Percentiles rank a stretch among this genome's conserved stretches.
These are phyloP conservation scores for Cryptophagus acutangulus DNA, from an alignment of 2,888 invertebrate species.

Conservation along the genomic window DNA sequence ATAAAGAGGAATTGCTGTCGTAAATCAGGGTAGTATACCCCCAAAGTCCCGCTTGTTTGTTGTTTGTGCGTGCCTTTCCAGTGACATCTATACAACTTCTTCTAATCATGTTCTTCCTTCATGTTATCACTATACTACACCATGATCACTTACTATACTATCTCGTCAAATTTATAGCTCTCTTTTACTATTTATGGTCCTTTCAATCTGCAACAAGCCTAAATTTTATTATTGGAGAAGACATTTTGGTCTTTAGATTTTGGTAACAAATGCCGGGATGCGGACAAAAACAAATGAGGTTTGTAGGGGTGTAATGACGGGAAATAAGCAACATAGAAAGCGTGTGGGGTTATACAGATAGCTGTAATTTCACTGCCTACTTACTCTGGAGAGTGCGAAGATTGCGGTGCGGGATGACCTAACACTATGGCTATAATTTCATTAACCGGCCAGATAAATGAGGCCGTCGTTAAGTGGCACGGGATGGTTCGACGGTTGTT, in stretches of 20 bases:
- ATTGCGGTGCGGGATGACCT: constrained; percentile 42
- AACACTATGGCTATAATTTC: constrained; percentile 52
- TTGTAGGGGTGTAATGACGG: constrained; percentile 31
- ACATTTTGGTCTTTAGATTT: too few species aligned
- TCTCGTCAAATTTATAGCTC: neutral
- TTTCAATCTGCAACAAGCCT: neutral
- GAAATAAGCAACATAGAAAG: constrained; percentile 28
- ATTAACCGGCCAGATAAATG: constrained; percentile 56
- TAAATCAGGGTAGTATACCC: constrained; percentile 45
- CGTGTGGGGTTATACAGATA: constrained; percentile 4
- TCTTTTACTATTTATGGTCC: neutral
- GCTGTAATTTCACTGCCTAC: constrained; percentile 8
- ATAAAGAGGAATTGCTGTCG: constrained; percentile 50
- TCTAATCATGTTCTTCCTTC: constrained; percentile 41
- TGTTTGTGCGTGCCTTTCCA: constrained; percentile 40
- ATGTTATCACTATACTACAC: neutral
- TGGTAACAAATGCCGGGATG: constrained; percentile 25
- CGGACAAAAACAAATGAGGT: constrained; percentile 32
- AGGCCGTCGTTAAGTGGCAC: constrained; percentile 41
- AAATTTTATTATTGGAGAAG: too few species aligned
- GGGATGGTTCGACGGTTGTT: constrained; percentile 10
- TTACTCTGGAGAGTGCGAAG: constrained; percentile 28
- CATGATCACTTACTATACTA: constrained; percentile 2
- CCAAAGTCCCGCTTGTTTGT: constrained; percentile 37
- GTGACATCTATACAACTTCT: constrained; percentile 42